Percentiles rank a stretch among this genome's conserved stretches.
Conservation (phyloP, 1,140 invertebrate species). For the Zaprionus camerounensis region DNA sequence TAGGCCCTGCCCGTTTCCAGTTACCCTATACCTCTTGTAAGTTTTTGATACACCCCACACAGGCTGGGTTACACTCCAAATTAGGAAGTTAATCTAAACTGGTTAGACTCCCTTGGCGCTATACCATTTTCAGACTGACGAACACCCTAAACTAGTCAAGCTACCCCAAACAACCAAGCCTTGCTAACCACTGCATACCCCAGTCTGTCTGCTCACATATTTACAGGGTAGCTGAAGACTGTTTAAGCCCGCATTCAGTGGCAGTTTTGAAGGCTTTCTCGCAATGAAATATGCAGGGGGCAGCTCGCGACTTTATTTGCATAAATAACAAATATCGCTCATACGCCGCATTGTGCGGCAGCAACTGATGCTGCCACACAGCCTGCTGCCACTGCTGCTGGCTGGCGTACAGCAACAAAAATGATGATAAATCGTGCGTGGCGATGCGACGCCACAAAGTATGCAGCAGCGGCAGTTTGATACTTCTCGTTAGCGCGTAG, state of each 20-base stretch:
- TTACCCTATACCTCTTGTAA: too few species aligned
- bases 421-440: slow-evolving; percentile 79
- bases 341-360: slow-evolving; percentile 73
- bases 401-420: slow-evolving; percentile 62
- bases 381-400: slow-evolving; percentile 1
- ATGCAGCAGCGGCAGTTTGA: slow-evolving; percentile 17
- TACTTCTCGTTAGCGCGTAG: slow-evolving; percentile 2
- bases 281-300: slow-evolving; percentile 38
- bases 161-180: background rate
- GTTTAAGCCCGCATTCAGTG: slow-evolving; percentile 5
- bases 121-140: background rate
- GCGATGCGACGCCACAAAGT: slow-evolving; percentile 50
- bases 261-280: slow-evolving; percentile 14
- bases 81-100: too few species aligned
- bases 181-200: background rate
- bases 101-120: too few species aligned
- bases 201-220: background rate
- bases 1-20: too few species aligned
- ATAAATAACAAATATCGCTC: slow-evolving; percentile 81
- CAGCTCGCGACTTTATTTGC: slow-evolving; percentile 63
- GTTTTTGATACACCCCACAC: too few species aligned
- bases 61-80: accelerated
- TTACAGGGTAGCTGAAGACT: background rate
- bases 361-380: slow-evolving; percentile 31
- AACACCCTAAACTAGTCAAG: too few species aligned